phyloP scores from a whole-genome alignment of 2,113 vertebrate genomes.

The Alectura lathami region DNA sequence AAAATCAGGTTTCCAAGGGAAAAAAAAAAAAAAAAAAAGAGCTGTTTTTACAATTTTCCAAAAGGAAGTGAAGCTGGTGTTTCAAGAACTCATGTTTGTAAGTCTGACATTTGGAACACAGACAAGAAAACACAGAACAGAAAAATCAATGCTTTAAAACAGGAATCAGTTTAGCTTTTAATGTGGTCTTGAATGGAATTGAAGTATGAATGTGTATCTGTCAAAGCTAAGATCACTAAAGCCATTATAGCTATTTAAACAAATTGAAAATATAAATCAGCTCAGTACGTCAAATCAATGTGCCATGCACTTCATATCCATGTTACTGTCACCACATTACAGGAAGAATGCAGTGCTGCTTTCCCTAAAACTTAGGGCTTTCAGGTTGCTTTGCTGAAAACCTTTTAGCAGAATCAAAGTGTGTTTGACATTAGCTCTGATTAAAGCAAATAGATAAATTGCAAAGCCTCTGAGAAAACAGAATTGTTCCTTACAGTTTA shows the following conservation, averaged over 20 bases:
- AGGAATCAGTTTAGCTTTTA: background rate
- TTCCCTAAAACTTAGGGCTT: background rate
- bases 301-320: background rate
- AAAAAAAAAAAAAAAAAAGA: no score
- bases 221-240: background rate
- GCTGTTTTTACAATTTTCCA: background rate
- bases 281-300: background rate
- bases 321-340: background rate
- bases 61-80: background rate
- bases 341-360: background rate
- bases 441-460: conserved; percentile 30
- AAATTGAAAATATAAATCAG: conserved; percentile 57
- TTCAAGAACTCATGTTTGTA: background rate
- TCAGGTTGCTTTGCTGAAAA: background rate
- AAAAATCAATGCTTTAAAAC: conserved; percentile 10
- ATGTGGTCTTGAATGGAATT: background rate
- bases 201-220: background rate
- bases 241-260: conserved; percentile 48
- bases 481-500: background rate
- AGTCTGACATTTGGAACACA: rapidly evolving
- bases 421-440: conserved; percentile 22
- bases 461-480: background rate
- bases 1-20: no score
- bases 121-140: background rate
- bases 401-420: conserved; percentile 45